Conservation (phyloP, 2,113 vertebrate genomes). For the Mustela nigripes region DNA sequence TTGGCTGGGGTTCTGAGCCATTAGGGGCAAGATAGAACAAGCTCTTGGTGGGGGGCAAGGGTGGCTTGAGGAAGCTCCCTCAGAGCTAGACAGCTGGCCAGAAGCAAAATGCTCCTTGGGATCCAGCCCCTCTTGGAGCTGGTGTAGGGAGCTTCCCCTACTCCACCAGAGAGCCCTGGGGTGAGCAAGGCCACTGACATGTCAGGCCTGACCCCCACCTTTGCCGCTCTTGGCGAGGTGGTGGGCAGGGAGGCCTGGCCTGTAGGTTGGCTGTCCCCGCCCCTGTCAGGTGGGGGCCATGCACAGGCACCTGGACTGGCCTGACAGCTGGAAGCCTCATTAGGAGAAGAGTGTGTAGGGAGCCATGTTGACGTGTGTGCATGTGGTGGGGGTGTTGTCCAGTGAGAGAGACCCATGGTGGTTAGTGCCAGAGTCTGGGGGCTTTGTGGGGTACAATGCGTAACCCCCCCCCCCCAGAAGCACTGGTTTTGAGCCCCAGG, state of each 20-base stretch:
- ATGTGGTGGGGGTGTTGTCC: neutral
- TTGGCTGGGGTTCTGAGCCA: neutral
- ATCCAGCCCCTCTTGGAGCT: neutral
- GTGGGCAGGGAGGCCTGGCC: neutral
- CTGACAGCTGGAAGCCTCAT: neutral
- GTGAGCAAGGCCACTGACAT: neutral
- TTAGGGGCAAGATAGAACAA: neutral
- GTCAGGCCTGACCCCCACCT: neutral
- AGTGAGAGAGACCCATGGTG: neutral
- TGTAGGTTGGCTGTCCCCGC: no score
- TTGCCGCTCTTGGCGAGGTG: neutral
- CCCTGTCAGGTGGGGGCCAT: neutral
- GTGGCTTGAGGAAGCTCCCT: neutral
- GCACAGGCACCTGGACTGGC: neutral
- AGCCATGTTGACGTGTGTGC: neutral
- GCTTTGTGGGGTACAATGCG: accelerated
- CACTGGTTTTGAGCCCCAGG: neutral
- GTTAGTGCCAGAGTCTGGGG: neutral
- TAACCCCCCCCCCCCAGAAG: neutral
- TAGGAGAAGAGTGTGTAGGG: neutral
- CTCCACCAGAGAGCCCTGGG: neutral
- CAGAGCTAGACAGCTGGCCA: neutral
- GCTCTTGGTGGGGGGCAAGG: neutral
- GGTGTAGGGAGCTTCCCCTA: neutral
- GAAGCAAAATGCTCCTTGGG: neutral